Percentiles rank a stretch among this genome's conserved stretches.
Evolutionary conservation across 2,797 vertebrate genomes (phyloP).

Genomic region (Kryptolebias ocellatus): DNA sequence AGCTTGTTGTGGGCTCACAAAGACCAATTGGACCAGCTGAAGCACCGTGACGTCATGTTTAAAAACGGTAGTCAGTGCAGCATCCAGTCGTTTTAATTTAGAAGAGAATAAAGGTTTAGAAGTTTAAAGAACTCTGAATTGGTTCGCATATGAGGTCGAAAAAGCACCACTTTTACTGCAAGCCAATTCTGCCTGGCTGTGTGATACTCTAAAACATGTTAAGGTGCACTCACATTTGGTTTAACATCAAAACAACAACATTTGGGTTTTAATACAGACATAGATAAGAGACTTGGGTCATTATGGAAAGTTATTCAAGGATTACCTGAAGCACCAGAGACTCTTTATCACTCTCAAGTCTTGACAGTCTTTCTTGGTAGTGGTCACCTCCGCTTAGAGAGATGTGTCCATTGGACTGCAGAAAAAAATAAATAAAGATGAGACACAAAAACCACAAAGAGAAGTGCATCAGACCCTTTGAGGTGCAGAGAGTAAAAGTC

Average conservation of each 20-base stretch:
- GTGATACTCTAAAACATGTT: neutral
- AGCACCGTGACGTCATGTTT: neutral
- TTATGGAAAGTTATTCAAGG: neutral
- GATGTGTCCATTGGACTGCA: slow-evolving; percentile 93
- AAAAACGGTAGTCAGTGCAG: neutral
- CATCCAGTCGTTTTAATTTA: neutral
- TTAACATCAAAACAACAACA: neutral
- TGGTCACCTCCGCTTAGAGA: slow-evolving; percentile 88
- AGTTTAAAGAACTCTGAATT: neutral
- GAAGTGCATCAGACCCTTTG: neutral
- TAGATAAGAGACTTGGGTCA: neutral
- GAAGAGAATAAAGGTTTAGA: no score
- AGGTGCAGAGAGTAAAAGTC: neutral
- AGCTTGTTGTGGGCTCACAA: no score
- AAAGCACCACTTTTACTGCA: neutral
- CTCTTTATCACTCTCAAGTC: slow-evolving; percentile 96
- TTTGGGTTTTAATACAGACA: neutral
- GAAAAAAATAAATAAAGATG: slow-evolving; percentile 2
- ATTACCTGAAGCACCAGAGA: slow-evolving; percentile 95
- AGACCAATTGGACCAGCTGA: neutral
- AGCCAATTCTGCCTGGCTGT: neutral
- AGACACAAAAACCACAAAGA: slow-evolving; percentile 2
- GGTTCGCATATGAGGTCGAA: neutral
- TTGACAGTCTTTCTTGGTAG: slow-evolving; percentile 93
- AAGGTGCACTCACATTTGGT: neutral